These are phyloP conservation scores for Tapera naevia DNA, from an alignment of 2,797 vertebrate genomes.

Conservation along the genomic window DNA sequence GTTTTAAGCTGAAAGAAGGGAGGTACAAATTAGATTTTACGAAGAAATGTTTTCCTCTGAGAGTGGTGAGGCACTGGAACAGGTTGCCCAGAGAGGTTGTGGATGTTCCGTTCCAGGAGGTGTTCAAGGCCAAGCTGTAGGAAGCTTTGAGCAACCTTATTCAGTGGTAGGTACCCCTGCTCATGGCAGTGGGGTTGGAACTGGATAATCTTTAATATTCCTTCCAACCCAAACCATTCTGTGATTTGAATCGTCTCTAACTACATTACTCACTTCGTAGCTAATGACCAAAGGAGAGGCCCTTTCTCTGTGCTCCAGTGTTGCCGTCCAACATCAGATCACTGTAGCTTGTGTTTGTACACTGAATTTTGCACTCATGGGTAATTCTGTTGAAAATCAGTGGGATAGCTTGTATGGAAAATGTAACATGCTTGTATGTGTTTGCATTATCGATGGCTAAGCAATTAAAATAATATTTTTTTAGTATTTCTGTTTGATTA, in stretches of 20 bases:
- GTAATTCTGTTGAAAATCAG: background rate
- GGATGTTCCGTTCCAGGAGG: no score
- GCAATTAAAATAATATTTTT: slow-evolving; percentile 36
- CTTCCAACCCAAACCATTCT: background rate
- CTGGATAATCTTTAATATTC: no score
- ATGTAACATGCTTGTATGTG: background rate
- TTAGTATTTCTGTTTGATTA: background rate
- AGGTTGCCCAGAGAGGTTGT: no score
- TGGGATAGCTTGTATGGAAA: slow-evolving; percentile 18
- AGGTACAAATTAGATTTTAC: no score
- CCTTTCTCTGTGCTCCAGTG: background rate
- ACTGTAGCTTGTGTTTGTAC: background rate
- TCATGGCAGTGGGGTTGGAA: no score
- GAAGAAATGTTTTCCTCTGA: no score
- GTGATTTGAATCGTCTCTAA: background rate
- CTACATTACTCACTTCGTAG: background rate
- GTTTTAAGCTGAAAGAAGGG: no score
- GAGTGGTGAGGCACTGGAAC: no score
- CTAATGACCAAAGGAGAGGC: background rate
- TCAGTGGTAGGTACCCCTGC: no score
- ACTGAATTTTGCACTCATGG: background rate
- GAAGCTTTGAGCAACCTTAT: no score
- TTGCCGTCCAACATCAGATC: background rate
- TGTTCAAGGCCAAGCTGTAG: no score
- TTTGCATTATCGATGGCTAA: slow-evolving; percentile 30